These are phyloP conservation scores for Eupithecia pulchellata DNA, from an alignment of 2,888 invertebrate species.

Conservation along the genomic window DNA sequence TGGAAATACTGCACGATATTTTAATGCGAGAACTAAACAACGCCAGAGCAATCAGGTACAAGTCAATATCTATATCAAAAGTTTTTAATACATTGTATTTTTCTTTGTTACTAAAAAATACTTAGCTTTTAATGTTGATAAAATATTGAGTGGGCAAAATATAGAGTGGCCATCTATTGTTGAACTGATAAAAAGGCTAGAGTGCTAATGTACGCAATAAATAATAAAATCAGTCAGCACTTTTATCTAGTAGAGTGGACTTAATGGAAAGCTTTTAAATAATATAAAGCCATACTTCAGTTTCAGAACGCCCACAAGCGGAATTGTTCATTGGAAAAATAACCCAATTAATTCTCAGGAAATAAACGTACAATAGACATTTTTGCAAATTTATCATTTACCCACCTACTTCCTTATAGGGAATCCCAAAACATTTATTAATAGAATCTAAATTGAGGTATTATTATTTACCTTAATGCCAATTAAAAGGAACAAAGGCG, in stretches of 20 bases:
- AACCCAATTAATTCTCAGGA: neutral
- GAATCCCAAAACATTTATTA: neutral
- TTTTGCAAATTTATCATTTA: neutral
- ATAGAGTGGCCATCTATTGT: conserved; percentile 25
- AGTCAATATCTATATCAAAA: too few relatives aligned
- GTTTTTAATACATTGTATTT: too few relatives aligned
- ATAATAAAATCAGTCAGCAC: conserved; percentile 17
- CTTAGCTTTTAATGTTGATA: conserved; percentile 20
- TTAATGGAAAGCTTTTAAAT: conserved; percentile 16
- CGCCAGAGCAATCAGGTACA: neutral
- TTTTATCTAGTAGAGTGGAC: neutral
- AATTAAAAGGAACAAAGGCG: conserved; percentile 14
- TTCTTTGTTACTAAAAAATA: neutral
- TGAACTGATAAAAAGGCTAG: conserved; percentile 20
- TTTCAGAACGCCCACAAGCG: neutral
- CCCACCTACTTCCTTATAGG: neutral
- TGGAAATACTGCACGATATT: conserved; percentile 2
- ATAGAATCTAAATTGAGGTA: neutral
- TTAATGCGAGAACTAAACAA: neutral
- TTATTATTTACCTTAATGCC: conserved; percentile 1
- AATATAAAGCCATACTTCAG: neutral
- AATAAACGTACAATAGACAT: neutral
- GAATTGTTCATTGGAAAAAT: neutral
- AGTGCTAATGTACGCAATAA: conserved; percentile 19
- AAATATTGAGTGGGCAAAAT: too few relatives aligned